Percentiles rank a stretch among this genome's conserved stretches.
These are phyloP conservation scores for Cremastobaeus sp. DNA, from an alignment of 2,888 invertebrate genomes.

Conservation along the genomic window DNA sequence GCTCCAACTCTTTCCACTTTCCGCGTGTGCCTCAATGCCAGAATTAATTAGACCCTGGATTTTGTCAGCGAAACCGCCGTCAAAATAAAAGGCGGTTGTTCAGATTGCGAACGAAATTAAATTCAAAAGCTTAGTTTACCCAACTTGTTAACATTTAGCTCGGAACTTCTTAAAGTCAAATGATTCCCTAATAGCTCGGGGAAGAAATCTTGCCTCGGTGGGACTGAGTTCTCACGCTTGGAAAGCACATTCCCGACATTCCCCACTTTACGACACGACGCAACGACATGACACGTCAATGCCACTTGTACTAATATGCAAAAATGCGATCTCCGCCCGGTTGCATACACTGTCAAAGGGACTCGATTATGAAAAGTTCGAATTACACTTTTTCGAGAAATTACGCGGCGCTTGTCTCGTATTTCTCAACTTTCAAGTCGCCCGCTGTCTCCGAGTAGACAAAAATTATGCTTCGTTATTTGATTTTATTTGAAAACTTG, in stretches of 20 bases:
- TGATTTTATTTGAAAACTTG: neutral
- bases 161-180: constrained; percentile 70
- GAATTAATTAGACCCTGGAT: too few relatives aligned
- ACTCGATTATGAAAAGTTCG: constrained; percentile 31
- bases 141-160: constrained; percentile 45
- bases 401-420: neutral
- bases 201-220: constrained; percentile 70
- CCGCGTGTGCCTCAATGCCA: too few relatives aligned
- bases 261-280: constrained; percentile 53
- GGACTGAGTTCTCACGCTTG: constrained; percentile 70
- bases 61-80: constrained; percentile 3
- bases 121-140: constrained; percentile 54
- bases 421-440: constrained; percentile 1
- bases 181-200: constrained; percentile 76
- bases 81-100: neutral
- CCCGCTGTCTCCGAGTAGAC: neutral
- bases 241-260: constrained; percentile 63
- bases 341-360: constrained; percentile 18
- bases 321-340: constrained; percentile 28
- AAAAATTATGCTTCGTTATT: constrained; percentile 1
- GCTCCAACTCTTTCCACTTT: too few relatives aligned
- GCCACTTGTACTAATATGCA: constrained; percentile 42
- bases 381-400: constrained; percentile 9
- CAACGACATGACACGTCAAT: constrained; percentile 51
- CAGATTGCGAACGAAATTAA: too few relatives aligned